Percentiles rank a stretch among this genome's conserved stretches.
Conservation (phyloP, 2,888 invertebrate species). For the Holacanthella duospinosa region DNA sequence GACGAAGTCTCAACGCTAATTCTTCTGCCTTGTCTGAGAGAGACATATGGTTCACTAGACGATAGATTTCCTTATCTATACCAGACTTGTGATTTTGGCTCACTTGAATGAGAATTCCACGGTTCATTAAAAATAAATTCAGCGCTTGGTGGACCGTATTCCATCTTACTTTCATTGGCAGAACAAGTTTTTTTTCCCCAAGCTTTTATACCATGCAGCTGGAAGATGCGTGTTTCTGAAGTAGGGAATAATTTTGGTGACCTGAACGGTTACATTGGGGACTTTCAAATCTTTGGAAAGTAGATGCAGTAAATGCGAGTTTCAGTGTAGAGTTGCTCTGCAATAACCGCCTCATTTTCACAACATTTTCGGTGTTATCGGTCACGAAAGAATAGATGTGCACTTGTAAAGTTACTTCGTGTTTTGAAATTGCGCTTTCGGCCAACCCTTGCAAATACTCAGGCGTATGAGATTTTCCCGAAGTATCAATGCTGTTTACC, state of each 20-base stretch:
- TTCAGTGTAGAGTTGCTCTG: too few relatives aligned
- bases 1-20: not conserved
- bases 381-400: too few relatives aligned
- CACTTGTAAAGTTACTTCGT: too few relatives aligned
- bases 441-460: not conserved
- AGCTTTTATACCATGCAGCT: not conserved
- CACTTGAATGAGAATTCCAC: not conserved
- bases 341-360: too few relatives aligned
- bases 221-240: conserved; percentile 7
- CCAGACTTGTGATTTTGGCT: not conserved
- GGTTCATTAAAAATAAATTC: not conserved
- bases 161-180: not conserved
- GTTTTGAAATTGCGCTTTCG: not conserved
- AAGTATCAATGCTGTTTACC: not conserved
- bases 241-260: not conserved
- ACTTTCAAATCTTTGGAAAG: conserved; percentile 3
- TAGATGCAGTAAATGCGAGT: conserved; percentile 3
- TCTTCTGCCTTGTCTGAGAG: not conserved
- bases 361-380: too few relatives aligned
- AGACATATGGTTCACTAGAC: not conserved
- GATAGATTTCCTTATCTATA: not conserved
- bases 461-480: not conserved
- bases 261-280: not conserved
- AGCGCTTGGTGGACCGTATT: not conserved
- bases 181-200: not conserved